These are phyloP conservation scores for Stylophora pistillata DNA, from an alignment of 64 coral and sea anemone genomes.

Conservation along the genomic window DNA sequence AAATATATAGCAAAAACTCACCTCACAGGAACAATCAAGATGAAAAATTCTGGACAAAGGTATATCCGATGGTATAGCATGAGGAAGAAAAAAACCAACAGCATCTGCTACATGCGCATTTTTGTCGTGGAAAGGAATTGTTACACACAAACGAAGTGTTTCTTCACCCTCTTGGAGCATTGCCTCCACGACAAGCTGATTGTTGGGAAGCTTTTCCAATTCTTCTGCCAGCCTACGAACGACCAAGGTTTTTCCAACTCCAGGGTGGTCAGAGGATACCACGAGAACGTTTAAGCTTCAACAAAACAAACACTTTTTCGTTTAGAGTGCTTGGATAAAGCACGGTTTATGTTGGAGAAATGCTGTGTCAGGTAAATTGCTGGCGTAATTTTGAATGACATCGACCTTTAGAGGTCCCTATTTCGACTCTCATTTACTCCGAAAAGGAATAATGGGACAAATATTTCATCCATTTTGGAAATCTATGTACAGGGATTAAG, in stretches of 20 bases:
- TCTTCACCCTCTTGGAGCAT: neutral
- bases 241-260: slow-evolving; percentile 63
- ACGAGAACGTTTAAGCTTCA: slow-evolving; percentile 54
- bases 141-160: neutral
- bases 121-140: slow-evolving; percentile 63
- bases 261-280: slow-evolving; percentile 44
- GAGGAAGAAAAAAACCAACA: slow-evolving; percentile 62
- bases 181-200: neutral
- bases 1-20: neutral
- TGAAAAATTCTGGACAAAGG: slow-evolving; percentile 79
- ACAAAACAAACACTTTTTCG: neutral
- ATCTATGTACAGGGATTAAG: no score
- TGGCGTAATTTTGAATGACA: no score
- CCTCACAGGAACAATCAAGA: slow-evolving; percentile 61
- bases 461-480: no score
- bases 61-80: slow-evolving; percentile 53
- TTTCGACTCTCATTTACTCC: no score
- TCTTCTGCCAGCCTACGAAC: slow-evolving; percentile 47
- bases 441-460: no score
- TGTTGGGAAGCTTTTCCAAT: slow-evolving; percentile 35
- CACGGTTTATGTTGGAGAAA: no score
- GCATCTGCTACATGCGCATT: slow-evolving; percentile 24
- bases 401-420: no score
- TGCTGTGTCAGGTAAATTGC: neutral
- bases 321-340: no score